These are phyloP conservation scores for Sparidentex hasta DNA, from an alignment of 2,797 vertebrate species.

Conservation along the genomic window DNA sequence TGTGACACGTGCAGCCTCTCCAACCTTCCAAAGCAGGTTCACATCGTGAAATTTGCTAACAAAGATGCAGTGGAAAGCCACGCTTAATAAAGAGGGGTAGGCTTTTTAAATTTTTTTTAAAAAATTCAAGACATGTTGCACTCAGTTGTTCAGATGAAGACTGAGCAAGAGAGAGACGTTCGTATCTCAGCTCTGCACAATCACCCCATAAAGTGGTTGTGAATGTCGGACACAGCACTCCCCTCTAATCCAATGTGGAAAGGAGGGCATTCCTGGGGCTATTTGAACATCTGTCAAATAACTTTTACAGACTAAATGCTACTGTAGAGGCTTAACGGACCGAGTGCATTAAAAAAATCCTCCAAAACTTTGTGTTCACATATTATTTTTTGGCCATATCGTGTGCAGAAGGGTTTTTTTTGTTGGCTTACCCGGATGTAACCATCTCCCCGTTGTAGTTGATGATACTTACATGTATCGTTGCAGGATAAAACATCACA, in stretches of 20 bases:
- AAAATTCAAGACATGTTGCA: too few relatives aligned
- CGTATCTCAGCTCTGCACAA: neutral
- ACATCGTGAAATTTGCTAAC: neutral
- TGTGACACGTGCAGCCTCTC: slow-evolving; percentile 45
- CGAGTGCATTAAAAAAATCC: neutral
- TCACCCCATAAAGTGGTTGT: neutral
- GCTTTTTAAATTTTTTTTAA: neutral
- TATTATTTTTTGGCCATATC: neutral
- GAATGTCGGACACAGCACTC: neutral
- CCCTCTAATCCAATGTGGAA: neutral
- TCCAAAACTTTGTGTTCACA: neutral
- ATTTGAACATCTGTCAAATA: neutral
- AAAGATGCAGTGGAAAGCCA: neutral
- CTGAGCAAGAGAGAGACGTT: neutral
- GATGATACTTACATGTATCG: too few relatives aligned
- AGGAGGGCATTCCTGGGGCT: neutral
- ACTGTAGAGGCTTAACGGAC: neutral
- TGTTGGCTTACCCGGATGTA: too few relatives aligned
- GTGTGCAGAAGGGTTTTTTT: too few relatives aligned
- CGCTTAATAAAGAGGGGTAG: neutral
- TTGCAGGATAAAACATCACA: too few relatives aligned
- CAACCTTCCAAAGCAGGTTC: slow-evolving; percentile 11
- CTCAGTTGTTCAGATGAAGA: neutral
- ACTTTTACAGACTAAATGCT: neutral
- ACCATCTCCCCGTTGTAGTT: too few relatives aligned